Evolutionary conservation across 2,797 vertebrate species (phyloP).

Genomic region (Peromyscus aztecus): DNA sequence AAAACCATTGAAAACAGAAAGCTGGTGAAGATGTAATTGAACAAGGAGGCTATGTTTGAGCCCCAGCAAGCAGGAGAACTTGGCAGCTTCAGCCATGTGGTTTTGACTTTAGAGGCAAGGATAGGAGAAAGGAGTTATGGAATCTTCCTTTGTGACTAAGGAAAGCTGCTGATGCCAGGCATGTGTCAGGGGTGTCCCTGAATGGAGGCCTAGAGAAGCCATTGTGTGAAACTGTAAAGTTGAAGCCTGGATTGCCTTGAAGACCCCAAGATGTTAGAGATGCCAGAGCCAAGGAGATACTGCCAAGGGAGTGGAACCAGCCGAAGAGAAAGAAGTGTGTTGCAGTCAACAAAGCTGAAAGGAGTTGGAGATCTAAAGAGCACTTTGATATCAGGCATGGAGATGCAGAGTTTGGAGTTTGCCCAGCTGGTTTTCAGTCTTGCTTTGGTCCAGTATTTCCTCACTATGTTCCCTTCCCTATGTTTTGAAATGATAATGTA

Average conservation of each 20-base stretch:
- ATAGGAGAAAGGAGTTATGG: not conserved
- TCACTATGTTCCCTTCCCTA: not conserved
- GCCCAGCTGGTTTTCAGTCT: not conserved
- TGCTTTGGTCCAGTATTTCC: not conserved
- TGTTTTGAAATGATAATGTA: not conserved
- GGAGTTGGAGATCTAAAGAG: not conserved
- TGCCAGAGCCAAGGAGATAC: not conserved
- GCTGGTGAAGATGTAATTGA: not conserved
- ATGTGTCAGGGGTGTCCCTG: too few species aligned
- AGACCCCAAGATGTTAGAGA: not conserved
- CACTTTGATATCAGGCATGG: not conserved
- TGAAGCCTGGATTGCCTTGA: not conserved
- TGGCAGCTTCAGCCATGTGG: not conserved
- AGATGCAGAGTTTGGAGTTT: not conserved
- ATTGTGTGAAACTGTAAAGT: too few species aligned
- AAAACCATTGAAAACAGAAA: not conserved
- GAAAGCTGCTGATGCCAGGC: too few species aligned
- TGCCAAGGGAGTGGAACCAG: not conserved
- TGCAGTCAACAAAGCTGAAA: too few species aligned
- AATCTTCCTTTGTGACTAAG: not conserved
- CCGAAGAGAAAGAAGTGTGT: not conserved
- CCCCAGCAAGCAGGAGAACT: not conserved
- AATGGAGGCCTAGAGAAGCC: too few species aligned
- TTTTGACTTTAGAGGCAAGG: not conserved
- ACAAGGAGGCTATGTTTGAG: too few species aligned